A percentile compares a stretch with the other conserved stretches of the same genome.
These are phyloP conservation scores for Prionailurus bengalensis DNA, from an alignment of 2,113 vertebrate species.

Conservation along the genomic window DNA sequence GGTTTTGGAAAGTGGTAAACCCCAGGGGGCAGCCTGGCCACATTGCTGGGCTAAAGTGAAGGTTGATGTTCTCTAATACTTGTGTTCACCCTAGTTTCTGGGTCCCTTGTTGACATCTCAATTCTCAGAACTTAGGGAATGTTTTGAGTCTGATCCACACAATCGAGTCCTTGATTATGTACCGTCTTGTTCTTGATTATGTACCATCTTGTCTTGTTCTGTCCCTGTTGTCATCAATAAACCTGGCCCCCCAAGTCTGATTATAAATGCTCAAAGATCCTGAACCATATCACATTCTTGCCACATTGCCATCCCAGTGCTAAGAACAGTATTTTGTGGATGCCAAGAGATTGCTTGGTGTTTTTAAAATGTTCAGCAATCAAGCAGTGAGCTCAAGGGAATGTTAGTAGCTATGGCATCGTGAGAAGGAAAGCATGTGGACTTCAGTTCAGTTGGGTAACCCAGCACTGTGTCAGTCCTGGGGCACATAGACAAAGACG, in stretches of 20 bases:
- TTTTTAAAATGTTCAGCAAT: conserved; percentile 59
- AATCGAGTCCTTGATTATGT: conserved; percentile 27
- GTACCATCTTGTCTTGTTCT: conserved; percentile 11
- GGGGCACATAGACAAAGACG: neutral
- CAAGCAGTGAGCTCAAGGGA: conserved; percentile 9
- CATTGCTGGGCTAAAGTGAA: neutral
- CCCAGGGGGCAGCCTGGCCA: neutral
- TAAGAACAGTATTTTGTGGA: neutral
- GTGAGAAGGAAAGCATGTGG: neutral
- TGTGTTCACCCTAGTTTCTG: neutral
- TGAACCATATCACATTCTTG: conserved; percentile 22
- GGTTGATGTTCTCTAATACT: neutral
- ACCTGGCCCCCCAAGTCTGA: neutral
- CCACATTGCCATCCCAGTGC: neutral
- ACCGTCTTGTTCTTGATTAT: neutral
- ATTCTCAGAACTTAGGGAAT: neutral
- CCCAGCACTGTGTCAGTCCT: neutral
- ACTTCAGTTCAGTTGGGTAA: conserved; percentile 29
- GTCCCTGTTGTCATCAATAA: conserved; percentile 13
- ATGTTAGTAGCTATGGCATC: neutral
- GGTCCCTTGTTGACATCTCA: neutral
- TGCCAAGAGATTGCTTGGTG: neutral
- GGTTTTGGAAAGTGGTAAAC: neutral
- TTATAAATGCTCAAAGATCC: conserved; percentile 13
- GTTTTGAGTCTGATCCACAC: neutral